Percentiles rank a stretch among this genome's conserved stretches.
These are phyloP conservation scores for Scytalopus superciliaris DNA, from an alignment of 2,113 vertebrate genomes.

Conservation along the genomic window DNA sequence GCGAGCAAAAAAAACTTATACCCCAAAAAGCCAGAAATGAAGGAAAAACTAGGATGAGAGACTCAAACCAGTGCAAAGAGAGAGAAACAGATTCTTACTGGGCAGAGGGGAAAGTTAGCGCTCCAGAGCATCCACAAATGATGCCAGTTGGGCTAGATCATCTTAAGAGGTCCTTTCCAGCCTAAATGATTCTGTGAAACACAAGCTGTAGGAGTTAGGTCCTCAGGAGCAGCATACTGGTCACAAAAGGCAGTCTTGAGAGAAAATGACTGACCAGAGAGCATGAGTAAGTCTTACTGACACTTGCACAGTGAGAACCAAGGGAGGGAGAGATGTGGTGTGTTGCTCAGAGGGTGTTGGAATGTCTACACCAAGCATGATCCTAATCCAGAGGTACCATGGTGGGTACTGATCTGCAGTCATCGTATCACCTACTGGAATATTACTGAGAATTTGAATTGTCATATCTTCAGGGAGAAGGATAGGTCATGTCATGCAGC, in stretches of 20 bases:
- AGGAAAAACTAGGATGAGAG: background rate
- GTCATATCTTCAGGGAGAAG: background rate
- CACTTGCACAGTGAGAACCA: background rate
- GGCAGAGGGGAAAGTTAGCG: background rate
- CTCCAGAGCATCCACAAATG: background rate
- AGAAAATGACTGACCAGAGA: background rate
- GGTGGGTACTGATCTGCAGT: background rate
- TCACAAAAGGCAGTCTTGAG: background rate
- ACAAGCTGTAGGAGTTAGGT: background rate
- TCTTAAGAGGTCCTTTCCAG: background rate
- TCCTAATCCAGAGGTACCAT: background rate
- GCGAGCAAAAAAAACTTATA: background rate
- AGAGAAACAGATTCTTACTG: background rate
- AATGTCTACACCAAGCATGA: background rate
- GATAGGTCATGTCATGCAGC: background rate
- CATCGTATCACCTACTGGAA: background rate
- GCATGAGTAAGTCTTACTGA: background rate
- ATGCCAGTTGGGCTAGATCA: background rate
- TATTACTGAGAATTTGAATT: background rate
- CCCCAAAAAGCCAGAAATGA: background rate
- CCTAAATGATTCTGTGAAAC: background rate
- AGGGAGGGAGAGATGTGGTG: background rate
- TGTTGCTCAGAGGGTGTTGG: background rate
- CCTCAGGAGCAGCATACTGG: background rate
- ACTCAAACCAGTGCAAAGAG: background rate